Evolutionary conservation across 2,888 invertebrate genomes (phyloP).

Genomic region (Lapara coniferarum): DNA sequence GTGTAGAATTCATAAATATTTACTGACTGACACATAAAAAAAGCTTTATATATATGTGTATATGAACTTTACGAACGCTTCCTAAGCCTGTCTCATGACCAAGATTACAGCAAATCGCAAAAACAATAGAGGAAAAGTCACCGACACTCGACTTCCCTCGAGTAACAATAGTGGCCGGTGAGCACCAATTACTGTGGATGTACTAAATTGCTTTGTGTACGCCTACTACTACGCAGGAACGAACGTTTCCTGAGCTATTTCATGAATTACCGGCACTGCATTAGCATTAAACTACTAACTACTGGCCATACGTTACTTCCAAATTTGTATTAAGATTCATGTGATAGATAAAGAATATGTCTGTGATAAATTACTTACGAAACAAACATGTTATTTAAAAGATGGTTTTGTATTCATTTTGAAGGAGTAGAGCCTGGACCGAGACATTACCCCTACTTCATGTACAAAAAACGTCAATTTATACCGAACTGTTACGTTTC

Average conservation of each 20-base stretch:
- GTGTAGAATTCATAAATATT: too few species aligned
- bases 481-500: too few species aligned
- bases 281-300: background rate
- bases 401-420: too few species aligned
- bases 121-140: background rate
- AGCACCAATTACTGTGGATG: conserved; percentile 45
- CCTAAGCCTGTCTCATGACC: background rate
- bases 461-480: too few species aligned
- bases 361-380: too few species aligned
- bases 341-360: too few species aligned
- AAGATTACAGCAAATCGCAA: background rate
- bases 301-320: background rate
- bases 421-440: too few species aligned
- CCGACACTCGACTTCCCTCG: conserved; percentile 4
- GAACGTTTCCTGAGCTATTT: conserved; percentile 42
- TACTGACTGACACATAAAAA: too few species aligned
- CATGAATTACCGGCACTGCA: conserved; percentile 35
- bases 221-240: conserved; percentile 40
- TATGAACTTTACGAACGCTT: too few species aligned
- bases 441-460: too few species aligned
- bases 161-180: conserved; percentile 23
- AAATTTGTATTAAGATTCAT: background rate
- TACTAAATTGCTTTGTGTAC: conserved; percentile 45
- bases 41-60: too few species aligned
- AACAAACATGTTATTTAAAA: too few species aligned